Evolutionary conservation across 2,888 invertebrate genomes (phyloP), one percentile per base, ranked within the genome.

Genomic region (Caenorhabditis parvicauda): DNA sequence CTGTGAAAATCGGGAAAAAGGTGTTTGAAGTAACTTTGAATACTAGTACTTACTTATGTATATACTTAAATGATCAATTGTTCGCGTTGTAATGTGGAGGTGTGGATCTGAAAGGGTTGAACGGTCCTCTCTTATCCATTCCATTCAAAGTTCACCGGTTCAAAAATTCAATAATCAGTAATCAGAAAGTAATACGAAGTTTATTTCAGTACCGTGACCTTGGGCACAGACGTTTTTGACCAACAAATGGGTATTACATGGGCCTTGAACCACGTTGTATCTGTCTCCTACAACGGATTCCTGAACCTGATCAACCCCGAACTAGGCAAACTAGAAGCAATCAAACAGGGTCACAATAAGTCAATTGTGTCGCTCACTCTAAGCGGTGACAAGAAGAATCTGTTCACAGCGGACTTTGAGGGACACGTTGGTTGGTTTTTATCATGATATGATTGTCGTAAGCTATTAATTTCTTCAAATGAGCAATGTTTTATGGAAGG

Each of bases 341-440:
- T 51, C 6, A 47, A 83, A 47, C 81, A 87, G 87, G 98, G 98
- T 0, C 98, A 98, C 84, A 95, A 94, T 83, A 95, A 95, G 83
- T 92, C 96, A 0, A 92, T 98, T 69, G 95, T 94, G 0, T 89
- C 92, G 27, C 84, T 96, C 76, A 87, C 89, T 0, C 82, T 91
- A 39, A 82, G 63, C 27, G 88, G 88, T 44, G 89, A 90, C 80
- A 86, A 87, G 55, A 85, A 86, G 46, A 87, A 86, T n/a, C 88
- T 95, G 59, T 94, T 89, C 82, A 94, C 95, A 0, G 92, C 92
- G 7, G 92, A 92, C 68, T 92, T 91, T 75, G 95, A 95, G 80
- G 95, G 94, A 2, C 87, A 88, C 59, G 88, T 96, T 27, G 91
- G 83, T 84, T 81, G 62, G 70, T 62, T 71, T n/a, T 41, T n/a